Evolutionary conservation across 1,140 invertebrate genomes (phyloP).

Genomic region (Formica exsecta): DNA sequence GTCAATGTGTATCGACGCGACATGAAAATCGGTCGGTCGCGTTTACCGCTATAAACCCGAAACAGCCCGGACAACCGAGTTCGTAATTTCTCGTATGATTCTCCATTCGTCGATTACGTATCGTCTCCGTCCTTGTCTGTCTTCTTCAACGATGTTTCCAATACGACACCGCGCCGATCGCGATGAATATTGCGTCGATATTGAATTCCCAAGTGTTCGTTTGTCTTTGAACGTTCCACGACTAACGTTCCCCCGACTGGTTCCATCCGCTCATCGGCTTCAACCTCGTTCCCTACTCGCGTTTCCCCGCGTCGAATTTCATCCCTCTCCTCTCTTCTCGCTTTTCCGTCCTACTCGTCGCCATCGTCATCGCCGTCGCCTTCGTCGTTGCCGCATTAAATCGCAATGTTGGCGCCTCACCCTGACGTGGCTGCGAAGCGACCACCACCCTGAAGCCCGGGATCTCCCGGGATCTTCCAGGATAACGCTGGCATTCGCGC

Average conservation of each 20-base stretch:
- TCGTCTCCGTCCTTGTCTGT: background rate
- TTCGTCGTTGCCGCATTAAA: constrained; percentile 26
- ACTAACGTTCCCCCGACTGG: constrained; percentile 6
- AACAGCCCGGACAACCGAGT: background rate
- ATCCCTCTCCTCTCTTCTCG: constrained; percentile 46
- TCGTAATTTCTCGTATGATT: constrained; percentile 11
- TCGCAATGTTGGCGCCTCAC: constrained; percentile 48
- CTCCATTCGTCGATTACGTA: constrained; percentile 1
- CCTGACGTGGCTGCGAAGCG: constrained; percentile 27
- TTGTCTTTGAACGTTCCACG: constrained; percentile 40
- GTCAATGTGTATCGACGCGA: too few species aligned
- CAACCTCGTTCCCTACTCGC: constrained; percentile 50
- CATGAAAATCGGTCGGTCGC: too few species aligned
- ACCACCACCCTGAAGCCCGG: constrained; percentile 18
- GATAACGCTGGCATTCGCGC: background rate
- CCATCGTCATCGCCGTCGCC: background rate
- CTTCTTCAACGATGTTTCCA: constrained; percentile 20
- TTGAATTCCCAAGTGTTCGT: constrained; percentile 43
- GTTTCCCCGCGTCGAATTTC: constrained; percentile 55
- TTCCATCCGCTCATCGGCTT: constrained; percentile 20
- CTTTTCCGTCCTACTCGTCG: constrained; percentile 16
- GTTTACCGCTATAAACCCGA: too few species aligned
- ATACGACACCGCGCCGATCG: constrained; percentile 47
- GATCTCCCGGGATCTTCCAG: constrained; percentile 19
- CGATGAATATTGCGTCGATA: constrained; percentile 43